Percentiles rank a stretch among this genome's conserved stretches.
phyloP scores from a whole-genome alignment of 2,113 vertebrate genomes.

The Tonatia bakeri region DNA sequence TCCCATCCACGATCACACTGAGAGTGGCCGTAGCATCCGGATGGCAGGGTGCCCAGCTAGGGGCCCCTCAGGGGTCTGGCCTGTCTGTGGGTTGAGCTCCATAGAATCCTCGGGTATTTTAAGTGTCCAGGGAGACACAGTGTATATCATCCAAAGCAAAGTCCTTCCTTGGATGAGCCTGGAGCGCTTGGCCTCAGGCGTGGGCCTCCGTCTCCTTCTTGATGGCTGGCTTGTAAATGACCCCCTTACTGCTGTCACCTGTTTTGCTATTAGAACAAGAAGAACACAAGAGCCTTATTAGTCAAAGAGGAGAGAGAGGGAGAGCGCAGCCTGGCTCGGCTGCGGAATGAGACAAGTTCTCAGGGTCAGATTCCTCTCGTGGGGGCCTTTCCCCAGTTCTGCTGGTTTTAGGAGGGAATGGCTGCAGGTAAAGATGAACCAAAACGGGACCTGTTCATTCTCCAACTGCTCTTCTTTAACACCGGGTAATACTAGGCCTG shows the following conservation, averaged over 20 bases:
- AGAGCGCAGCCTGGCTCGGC: neutral
- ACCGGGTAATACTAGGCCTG: neutral
- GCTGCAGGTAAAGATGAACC: neutral
- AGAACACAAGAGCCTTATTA: constrained; percentile 33
- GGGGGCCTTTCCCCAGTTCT: neutral
- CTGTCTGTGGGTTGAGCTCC: neutral
- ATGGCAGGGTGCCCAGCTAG: neutral
- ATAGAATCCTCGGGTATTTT: neutral
- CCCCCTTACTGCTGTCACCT: constrained; percentile 74
- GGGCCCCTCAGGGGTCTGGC: neutral
- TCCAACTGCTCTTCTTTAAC: neutral
- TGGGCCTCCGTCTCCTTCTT: constrained; percentile 81
- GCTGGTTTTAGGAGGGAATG: neutral
- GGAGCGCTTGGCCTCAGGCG: constrained; percentile 74
- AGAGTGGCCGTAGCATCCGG: neutral
- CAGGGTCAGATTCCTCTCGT: neutral
- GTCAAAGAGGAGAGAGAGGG: neutral
- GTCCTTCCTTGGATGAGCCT: neutral
- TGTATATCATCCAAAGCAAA: neutral
- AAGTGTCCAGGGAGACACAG: constrained; percentile 1
- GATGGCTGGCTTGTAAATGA: constrained; percentile 78
- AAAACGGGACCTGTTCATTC: constrained; percentile 53
- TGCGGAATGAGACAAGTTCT: neutral
- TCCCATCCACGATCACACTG: neutral
- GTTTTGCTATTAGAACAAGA: constrained; percentile 73